Conservation (phyloP, 2,113 vertebrate species). For the Daubentonia madagascariensis region DNA sequence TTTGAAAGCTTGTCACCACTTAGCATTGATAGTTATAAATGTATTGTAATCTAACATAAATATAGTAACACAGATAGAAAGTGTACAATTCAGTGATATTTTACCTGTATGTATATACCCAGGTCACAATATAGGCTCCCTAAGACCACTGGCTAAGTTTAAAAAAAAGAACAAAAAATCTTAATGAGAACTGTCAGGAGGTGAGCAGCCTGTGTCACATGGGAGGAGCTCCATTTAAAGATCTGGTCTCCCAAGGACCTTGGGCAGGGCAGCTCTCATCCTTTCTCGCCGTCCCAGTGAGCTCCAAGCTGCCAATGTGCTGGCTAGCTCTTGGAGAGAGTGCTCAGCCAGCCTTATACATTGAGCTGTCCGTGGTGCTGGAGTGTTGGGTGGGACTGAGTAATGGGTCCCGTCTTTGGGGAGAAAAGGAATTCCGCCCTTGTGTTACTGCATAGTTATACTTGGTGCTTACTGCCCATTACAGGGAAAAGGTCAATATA, state of each 20-base stretch:
- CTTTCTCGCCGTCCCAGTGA: background rate
- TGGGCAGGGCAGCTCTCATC: background rate
- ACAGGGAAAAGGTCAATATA: constrained; percentile 80
- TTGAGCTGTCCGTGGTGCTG: constrained; percentile 29
- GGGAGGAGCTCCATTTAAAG: background rate
- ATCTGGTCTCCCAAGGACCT: background rate
- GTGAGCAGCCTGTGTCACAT: background rate
- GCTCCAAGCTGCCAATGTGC: background rate
- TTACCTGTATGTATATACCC: background rate
- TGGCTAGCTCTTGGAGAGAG: background rate
- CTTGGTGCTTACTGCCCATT: constrained; percentile 74
- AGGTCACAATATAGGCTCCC: background rate
- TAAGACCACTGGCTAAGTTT: background rate
- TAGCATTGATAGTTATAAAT: background rate
- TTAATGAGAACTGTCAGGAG: background rate
- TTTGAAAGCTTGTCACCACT: background rate
- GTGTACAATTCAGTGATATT: background rate
- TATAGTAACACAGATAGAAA: background rate
- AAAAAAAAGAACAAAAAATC: background rate
- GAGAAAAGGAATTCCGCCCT: constrained; percentile 84
- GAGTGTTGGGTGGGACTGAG: constrained; percentile 68
- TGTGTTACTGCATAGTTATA: constrained; percentile 71
- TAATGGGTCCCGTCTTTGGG: constrained; percentile 72
- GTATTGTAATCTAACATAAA: background rate
- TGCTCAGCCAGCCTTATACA: background rate